Evolutionary conservation across 2,113 vertebrate genomes (phyloP), one percentile per base, ranked within the genome.

Genomic region (Tiliqua scincoides): DNA sequence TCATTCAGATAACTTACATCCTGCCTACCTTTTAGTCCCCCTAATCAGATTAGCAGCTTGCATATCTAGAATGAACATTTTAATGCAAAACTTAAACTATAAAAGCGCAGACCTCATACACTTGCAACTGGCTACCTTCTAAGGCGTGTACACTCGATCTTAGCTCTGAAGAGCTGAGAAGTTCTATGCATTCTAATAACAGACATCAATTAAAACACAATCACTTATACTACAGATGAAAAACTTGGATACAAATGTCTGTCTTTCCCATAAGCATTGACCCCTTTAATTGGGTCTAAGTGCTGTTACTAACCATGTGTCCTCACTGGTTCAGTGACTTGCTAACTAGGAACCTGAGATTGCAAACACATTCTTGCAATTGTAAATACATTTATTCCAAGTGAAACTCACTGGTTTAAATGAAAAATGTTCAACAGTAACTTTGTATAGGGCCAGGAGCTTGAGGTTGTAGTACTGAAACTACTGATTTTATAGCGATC

Each of bases 201-300:
- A 93, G 57, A 93, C 57, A 90, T 91, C 91, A 95, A 90, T 89
- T 93, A 92, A 84, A 95, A 92, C 87, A 96, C 90, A 95, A 95
- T 95, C 94, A 95, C 91, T 96, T 96, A 95, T 87, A 83, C 67
- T 91, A 93, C 93, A 87, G 89, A 92, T 91, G 93, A 90, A 95
- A 79, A 95, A 89, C 76, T 89, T 94, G 92, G 88, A 93, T 88
- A 94, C 89, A 95, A 87, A 94, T 73, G 83, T 88, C 88, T 78
- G 79, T 48, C 52, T 90, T 86, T 86, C 89, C n/a, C 76, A 67
- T 74, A 90, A 91, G 87, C 78, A 32, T 67, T 89, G 86, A 86
- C 78, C 7, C 72, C 25, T 43, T 88, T 57, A 52, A 40, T 70
- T 89, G 77, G 68, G 77, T 84, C 85, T 84, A 27, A 90, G 88